These are phyloP conservation scores for Pempheris klunzingeri DNA, from an alignment of 2,797 vertebrate genomes.

Conservation along the genomic window DNA sequence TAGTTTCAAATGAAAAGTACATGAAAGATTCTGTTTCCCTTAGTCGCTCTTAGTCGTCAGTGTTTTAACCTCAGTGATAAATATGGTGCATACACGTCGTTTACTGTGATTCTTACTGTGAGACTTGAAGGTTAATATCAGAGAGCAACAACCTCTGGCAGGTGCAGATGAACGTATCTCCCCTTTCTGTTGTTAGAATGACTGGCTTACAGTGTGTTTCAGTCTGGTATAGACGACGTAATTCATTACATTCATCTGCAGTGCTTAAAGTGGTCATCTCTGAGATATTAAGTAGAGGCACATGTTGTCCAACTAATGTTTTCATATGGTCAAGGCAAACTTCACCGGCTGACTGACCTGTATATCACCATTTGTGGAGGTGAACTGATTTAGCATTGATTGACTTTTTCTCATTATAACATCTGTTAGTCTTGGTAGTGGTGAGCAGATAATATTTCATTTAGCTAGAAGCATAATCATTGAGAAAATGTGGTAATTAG, in stretches of 20 bases:
- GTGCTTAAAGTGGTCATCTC: not conserved
- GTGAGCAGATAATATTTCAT: not conserved
- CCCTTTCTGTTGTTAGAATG: not conserved
- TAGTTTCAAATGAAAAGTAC: not conserved
- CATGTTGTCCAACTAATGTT: not conserved
- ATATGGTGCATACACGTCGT: too few relatives aligned
- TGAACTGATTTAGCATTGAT: too few relatives aligned
- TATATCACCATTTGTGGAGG: not conserved
- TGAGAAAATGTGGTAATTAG: conserved; percentile 8
- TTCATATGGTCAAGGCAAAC: too few relatives aligned
- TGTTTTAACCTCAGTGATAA: not conserved
- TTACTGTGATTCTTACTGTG: not conserved
- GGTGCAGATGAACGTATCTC: not conserved
- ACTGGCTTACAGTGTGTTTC: not conserved
- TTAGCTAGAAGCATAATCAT: not conserved
- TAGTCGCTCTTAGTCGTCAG: not conserved
- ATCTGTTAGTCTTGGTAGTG: not conserved
- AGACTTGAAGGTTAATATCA: not conserved
- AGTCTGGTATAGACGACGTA: not conserved
- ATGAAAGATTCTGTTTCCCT: not conserved
- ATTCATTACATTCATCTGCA: not conserved
- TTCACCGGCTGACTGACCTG: not conserved
- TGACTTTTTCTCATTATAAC: not conserved
- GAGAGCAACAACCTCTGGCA: not conserved
- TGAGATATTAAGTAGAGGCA: not conserved